Conservation (phyloP, 2,113 vertebrate species). For the Nothobranchius furzeri region DNA sequence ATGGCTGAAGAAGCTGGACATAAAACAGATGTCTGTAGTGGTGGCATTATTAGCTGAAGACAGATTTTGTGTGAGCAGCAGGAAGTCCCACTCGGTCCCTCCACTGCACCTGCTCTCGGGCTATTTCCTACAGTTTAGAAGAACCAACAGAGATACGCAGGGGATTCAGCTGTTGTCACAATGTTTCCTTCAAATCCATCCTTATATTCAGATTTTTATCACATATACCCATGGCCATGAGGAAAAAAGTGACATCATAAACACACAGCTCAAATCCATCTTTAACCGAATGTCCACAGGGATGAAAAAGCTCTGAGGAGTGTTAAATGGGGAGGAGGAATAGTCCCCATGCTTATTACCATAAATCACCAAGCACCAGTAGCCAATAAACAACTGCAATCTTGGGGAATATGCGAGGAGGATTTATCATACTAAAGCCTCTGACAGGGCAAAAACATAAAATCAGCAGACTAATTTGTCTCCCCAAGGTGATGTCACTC, state of each 20-base stretch:
- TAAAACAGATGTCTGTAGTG: conserved; percentile 43
- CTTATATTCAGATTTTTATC: conserved; percentile 18
- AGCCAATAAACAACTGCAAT: conserved; percentile 75
- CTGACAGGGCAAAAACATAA: conserved; percentile 74
- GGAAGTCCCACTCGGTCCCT: conserved; percentile 49
- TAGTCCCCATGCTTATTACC: conserved; percentile 41
- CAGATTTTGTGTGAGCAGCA: conserved; percentile 56
- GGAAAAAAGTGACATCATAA: conserved; percentile 10
- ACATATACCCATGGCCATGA: neutral
- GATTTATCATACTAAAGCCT: conserved; percentile 67
- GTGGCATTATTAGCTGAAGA: conserved; percentile 37
- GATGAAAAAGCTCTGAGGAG: conserved; percentile 26
- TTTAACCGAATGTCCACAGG: conserved; percentile 19
- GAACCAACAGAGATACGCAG: conserved; percentile 50
- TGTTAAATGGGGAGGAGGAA: conserved; percentile 43
- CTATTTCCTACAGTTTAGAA: conserved; percentile 44
- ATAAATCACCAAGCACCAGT: conserved; percentile 68
- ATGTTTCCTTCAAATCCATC: conserved; percentile 21
- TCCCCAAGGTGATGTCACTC: conserved; percentile 73
- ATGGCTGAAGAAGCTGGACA: conserved; percentile 47
- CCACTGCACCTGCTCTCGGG: conserved; percentile 57
- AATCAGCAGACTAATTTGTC: conserved; percentile 73
- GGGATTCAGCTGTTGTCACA: conserved; percentile 55
- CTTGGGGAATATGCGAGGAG: conserved; percentile 51
- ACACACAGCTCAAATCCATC: conserved; percentile 22